Base-by-base conservation (phyloP, 1,140 invertebrate genomes). In the Aphidius gifuensis region DNA sequence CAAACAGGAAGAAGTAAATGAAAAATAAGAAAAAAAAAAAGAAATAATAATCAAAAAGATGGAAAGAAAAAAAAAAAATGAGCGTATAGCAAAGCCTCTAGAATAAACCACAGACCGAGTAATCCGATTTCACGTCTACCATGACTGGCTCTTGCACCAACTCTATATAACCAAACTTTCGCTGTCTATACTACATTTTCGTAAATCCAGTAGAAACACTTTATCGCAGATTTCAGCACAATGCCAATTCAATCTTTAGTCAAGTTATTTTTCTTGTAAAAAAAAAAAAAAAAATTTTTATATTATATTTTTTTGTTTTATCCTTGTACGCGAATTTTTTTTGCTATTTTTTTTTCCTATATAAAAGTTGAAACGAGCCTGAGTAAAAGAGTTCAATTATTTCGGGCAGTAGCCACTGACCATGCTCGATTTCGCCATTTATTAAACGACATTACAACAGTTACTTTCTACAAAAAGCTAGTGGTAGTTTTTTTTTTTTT, bases 381-480 rank as follows among this genome's bases (percentile, higher is more conserved):
- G 6, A n/a, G 47, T 11, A 16, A 40, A 11, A 21, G 4, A 39
- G 58, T 63, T 63, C 56, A 64, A 70, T 67, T 69, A 70, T 71
- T 60, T 58, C 46, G 62, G 58, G 38, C 60, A 59, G 58, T 58
- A 55, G 47, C 54, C 59, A 56, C 50, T 46, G 58, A 57, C 57
- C 54, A 60, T 66, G 69, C 60, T 65, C 68, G 68, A 71, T 71
- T 71, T 71, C 68, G 64, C 56, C 61, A 61, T 58, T 59, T 66
- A 60, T 63, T 63, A 56, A 61, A 48, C 56, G 56, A 53, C 49
- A 63, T 53, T 39, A 40, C 60, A 16, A 44, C 49, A 50, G 43
- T 53, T 21, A 23, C 43, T 51, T 62, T 63, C 49, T 63, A 53
- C 53, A 55, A 43, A 9, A 23, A 23, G n/a, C n/a, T n/a, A n/a